Conservation (phyloP, 2,113 vertebrate species). For the Bubalus kerabau region DNA sequence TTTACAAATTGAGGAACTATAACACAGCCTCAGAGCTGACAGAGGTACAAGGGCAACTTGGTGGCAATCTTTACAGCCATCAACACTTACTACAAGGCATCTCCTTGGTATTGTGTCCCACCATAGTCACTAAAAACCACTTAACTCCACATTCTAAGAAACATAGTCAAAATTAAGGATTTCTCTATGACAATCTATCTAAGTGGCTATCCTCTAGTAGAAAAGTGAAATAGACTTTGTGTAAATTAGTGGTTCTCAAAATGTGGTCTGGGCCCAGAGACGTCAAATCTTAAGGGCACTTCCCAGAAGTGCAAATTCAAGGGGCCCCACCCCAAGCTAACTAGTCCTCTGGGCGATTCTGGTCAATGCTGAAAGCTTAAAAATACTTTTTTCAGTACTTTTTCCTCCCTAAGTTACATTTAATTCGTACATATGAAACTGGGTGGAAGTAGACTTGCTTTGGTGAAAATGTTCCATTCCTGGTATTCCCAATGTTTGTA, state of each 20-base stretch:
- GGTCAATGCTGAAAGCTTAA: background rate
- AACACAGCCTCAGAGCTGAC: background rate
- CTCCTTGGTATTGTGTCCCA: background rate
- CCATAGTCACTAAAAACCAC: background rate
- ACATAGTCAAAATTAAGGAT: background rate
- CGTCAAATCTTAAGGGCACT: background rate
- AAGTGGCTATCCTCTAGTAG: background rate
- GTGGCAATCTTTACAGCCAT: background rate
- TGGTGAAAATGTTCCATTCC: background rate
- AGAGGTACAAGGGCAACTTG: background rate
- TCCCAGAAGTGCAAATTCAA: background rate
- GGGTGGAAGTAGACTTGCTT: background rate
- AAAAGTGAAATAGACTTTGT: background rate
- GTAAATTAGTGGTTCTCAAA: background rate
- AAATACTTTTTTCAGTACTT: background rate
- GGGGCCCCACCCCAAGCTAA: background rate
- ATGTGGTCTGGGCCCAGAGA: background rate
- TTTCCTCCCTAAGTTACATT: background rate
- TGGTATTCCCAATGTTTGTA: background rate
- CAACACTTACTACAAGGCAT: background rate
- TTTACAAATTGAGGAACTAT: background rate
- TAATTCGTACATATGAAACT: background rate
- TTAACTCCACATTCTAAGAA: background rate
- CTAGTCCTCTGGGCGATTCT: background rate
- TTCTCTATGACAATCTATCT: background rate